Evolutionary conservation across 2,113 vertebrate species (phyloP).

Genomic region (Procavia capensis): DNA sequence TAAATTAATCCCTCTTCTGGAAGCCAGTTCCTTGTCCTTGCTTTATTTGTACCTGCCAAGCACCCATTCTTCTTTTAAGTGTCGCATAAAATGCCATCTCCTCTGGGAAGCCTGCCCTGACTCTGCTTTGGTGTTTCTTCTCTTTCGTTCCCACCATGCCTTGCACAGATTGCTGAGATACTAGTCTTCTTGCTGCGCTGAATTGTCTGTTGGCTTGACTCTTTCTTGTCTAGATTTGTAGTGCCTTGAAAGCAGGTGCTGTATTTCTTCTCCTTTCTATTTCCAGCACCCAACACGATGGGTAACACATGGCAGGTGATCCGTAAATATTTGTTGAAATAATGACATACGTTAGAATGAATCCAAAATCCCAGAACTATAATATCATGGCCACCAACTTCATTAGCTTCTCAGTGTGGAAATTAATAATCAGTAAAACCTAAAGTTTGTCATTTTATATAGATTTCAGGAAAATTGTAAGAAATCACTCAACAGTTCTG

Average conservation of each 20-base stretch:
- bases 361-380: not conserved
- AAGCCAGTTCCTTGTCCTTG: not conserved
- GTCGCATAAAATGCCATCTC: not conserved
- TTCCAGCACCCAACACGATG: not conserved
- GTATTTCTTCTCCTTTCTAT: not conserved
- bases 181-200: not conserved
- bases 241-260: not conserved
- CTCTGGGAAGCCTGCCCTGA: not conserved
- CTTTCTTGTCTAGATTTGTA: not conserved
- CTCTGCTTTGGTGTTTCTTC: not conserved
- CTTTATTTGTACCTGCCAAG: not conserved
- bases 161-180: not conserved
- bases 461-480: constrained; percentile 12
- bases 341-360: not conserved
- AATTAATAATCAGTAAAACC: not conserved
- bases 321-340: too few species aligned
- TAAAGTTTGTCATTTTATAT: not conserved
- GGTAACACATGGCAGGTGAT: not conserved
- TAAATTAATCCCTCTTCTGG: not conserved
- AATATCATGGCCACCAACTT: not conserved
- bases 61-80: not conserved
- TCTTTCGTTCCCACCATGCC: not conserved
- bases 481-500: not conserved
- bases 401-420: not conserved
- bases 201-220: not conserved